Percentiles rank a stretch among this genome's conserved stretches.
These are phyloP conservation scores for Poecilia gillii DNA, from an alignment of 2,797 vertebrate genomes.

Conservation along the genomic window DNA sequence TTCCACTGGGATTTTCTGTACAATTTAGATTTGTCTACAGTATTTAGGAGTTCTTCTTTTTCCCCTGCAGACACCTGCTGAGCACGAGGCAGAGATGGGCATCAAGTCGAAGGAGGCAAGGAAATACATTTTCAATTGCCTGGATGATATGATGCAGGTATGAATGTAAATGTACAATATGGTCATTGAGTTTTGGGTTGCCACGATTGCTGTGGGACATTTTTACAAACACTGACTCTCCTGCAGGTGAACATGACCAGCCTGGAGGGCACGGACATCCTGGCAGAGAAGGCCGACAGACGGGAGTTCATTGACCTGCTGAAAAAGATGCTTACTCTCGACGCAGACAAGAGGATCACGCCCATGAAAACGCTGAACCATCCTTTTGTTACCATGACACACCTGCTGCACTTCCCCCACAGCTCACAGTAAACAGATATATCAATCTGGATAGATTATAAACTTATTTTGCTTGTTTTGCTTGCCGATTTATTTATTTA, in stretches of 20 bases:
- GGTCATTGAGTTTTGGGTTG: not conserved
- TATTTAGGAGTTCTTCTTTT: not conserved
- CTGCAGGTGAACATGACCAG: slow-evolving; percentile 96
- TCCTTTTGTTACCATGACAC: slow-evolving; percentile 95
- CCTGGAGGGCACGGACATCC: slow-evolving; percentile 95
- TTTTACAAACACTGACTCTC: not conserved
- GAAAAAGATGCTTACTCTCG: slow-evolving; percentile 98
- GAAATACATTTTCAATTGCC: slow-evolving; percentile 99
- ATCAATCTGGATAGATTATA: not conserved
- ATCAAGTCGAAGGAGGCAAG: slow-evolving; percentile 98
- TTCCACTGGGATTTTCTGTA: not conserved
- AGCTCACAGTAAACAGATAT: slow-evolving; percentile 90
- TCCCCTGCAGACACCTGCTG: slow-evolving; percentile 86
- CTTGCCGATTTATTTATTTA: too few relatives aligned
- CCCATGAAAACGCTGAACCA: slow-evolving; percentile 98
- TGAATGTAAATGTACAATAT: slow-evolving; percentile 12
- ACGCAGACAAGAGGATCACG: slow-evolving; percentile 96
- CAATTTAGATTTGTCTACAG: not conserved
- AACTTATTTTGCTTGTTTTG: not conserved
- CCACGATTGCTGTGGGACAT: not conserved
- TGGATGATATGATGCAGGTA: slow-evolving; percentile 99
- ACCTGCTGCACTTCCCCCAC: slow-evolving; percentile 97
- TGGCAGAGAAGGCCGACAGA: slow-evolving; percentile 97
- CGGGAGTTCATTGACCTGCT: slow-evolving; percentile 97
- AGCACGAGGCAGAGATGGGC: slow-evolving; percentile 95